These are phyloP conservation scores for Phalacrocorax carbo DNA, from an alignment of 2,113 vertebrate species.

Conservation along the genomic window DNA sequence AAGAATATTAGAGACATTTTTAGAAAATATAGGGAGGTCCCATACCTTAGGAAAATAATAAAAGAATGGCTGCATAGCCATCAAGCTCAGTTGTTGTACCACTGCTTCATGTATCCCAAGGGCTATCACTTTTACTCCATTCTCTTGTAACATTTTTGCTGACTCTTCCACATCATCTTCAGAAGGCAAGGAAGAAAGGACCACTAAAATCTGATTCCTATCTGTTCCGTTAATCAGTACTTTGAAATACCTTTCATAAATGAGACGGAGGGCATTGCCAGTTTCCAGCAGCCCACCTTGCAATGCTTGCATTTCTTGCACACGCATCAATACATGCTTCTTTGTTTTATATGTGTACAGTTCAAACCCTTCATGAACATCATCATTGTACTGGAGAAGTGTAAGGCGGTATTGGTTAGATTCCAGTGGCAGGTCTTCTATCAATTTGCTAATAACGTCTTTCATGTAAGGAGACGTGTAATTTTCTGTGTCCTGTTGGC, in stretches of 20 bases:
- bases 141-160: background rate
- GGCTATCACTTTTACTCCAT: constrained; percentile 9
- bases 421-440: background rate
- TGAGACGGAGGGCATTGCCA: background rate
- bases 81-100: background rate
- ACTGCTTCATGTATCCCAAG: background rate
- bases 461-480: background rate
- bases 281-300: background rate
- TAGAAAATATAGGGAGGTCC: background rate
- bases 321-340: background rate
- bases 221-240: background rate
- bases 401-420: background rate
- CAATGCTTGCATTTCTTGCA: background rate
- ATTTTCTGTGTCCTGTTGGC: background rate
- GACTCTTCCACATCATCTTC: background rate
- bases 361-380: background rate
- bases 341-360: background rate
- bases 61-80: background rate
- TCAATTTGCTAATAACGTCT: background rate
- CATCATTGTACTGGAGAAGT: background rate
- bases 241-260: background rate
- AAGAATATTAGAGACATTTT: background rate
- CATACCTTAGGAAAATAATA: background rate
- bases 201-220: constrained; percentile 1
- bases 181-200: constrained; percentile 15